Evolutionary conservation across 2,888 invertebrate genomes (phyloP).

Genomic region (Eustalomyia histrio): DNA sequence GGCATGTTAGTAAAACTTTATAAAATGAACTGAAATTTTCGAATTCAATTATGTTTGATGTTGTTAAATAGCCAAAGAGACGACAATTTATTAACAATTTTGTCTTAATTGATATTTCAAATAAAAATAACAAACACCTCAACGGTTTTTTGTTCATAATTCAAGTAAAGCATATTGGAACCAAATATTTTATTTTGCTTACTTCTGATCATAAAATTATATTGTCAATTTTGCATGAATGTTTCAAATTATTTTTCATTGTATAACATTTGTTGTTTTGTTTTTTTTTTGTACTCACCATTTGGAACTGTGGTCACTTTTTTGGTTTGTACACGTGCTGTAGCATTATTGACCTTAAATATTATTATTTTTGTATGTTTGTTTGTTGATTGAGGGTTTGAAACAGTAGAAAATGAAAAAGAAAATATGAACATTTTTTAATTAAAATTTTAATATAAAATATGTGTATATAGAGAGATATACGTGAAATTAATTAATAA

Average conservation of each 20-base stretch:
- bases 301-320: constrained; percentile 95
- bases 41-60: not conserved
- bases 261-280: not conserved
- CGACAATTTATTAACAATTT: not conserved
- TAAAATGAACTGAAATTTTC: not conserved
- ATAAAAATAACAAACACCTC: constrained; percentile 3
- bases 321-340: constrained; percentile 98
- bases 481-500: constrained; percentile 2
- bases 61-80: not conserved
- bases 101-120: not conserved
- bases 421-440: constrained; percentile 15
- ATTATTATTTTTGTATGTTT: not conserved
- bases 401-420: constrained; percentile 10
- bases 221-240: not conserved
- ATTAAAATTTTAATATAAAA: constrained; percentile 38
- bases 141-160: not conserved
- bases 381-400: not conserved
- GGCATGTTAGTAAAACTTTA: constrained; percentile 7
- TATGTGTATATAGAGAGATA: not conserved
- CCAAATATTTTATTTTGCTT: not conserved
- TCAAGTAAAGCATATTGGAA: not conserved
- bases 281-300: constrained; percentile 84
- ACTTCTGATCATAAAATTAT: not conserved
- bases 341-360: constrained; percentile 98
- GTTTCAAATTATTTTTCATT: not conserved